A percentile compares a stretch with the other conserved stretches of the same genome.
Conservation (phyloP, 1,140 invertebrate genomes). For the Bactericera cockerelli region DNA sequence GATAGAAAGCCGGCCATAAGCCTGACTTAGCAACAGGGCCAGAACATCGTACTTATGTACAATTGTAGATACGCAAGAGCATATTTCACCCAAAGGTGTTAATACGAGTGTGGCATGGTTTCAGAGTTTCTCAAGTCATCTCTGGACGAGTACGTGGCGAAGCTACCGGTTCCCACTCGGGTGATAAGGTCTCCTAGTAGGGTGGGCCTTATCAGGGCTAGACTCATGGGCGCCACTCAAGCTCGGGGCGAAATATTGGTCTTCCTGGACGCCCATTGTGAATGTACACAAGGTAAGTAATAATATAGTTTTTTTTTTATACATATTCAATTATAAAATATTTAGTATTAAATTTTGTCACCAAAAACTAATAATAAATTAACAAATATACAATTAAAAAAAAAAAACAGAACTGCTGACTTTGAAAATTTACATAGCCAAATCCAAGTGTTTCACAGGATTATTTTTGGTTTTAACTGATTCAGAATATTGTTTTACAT, state of each 20-base stretch:
- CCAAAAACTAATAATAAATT: neutral
- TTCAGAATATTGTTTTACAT: no score
- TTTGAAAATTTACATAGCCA: no score
- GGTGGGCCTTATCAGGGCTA: conserved; percentile 69
- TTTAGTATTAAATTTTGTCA: neutral
- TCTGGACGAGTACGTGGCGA: conserved; percentile 59
- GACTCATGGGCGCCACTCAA: conserved; percentile 61
- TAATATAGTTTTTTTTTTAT: conserved; percentile 12
- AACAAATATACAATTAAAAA: no score
- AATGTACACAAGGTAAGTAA: conserved; percentile 58
- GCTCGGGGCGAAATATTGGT: conserved; percentile 67
- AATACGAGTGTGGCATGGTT: no score
- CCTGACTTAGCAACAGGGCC: no score
- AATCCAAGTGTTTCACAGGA: no score
- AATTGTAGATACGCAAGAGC: no score
- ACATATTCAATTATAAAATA: neutral
- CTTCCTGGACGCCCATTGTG: conserved; percentile 89
- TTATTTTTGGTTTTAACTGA: no score
- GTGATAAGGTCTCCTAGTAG: conserved; percentile 53
- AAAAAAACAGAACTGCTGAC: no score
- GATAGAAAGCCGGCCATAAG: no score
- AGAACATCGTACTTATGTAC: no score
- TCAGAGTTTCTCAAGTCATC: conserved; percentile 56
- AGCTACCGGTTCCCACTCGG: conserved; percentile 43
- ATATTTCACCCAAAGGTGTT: no score